phyloP scores from a whole-genome alignment of 2,113 vertebrate species.

The Lepisosteus osseus region DNA sequence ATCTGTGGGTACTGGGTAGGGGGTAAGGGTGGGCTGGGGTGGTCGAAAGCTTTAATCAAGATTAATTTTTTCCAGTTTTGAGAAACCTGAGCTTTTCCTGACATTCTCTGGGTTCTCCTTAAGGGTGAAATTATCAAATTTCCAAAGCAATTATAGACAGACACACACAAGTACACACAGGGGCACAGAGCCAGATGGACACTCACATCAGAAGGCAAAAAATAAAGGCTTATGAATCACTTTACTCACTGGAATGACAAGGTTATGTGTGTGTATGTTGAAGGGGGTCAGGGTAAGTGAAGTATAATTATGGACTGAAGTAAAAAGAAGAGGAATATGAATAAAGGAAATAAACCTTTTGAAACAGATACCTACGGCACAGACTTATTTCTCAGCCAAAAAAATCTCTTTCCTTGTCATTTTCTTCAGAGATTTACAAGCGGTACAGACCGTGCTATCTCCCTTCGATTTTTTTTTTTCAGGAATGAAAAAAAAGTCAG shows the following conservation, averaged over 20 bases:
- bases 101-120: constrained; percentile 52
- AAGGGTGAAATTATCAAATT: constrained; percentile 76
- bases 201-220: constrained; percentile 11
- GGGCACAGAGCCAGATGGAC: background rate
- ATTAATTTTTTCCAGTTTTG: constrained; percentile 74
- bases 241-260: constrained; percentile 14
- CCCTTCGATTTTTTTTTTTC: background rate
- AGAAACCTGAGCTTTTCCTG: constrained; percentile 74
- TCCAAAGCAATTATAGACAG: constrained; percentile 67
- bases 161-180: constrained; percentile 7
- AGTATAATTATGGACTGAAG: constrained; percentile 19
- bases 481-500: background rate
- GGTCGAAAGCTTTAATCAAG: constrained; percentile 75
- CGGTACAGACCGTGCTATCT: too few relatives aligned
- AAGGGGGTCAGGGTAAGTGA: background rate
- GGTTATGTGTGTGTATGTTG: too few relatives aligned
- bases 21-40: background rate
- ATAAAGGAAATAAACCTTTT: constrained; percentile 42
- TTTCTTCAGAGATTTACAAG: constrained; percentile 33
- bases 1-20: background rate
- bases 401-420: constrained; percentile 12
- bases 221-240: constrained; percentile 17
- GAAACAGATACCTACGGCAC: constrained; percentile 55
- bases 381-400: constrained; percentile 55
- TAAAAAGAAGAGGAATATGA: constrained; percentile 5